phyloP scores from a whole-genome alignment of 1,140 invertebrate species.

The Charaxes varanes region DNA sequence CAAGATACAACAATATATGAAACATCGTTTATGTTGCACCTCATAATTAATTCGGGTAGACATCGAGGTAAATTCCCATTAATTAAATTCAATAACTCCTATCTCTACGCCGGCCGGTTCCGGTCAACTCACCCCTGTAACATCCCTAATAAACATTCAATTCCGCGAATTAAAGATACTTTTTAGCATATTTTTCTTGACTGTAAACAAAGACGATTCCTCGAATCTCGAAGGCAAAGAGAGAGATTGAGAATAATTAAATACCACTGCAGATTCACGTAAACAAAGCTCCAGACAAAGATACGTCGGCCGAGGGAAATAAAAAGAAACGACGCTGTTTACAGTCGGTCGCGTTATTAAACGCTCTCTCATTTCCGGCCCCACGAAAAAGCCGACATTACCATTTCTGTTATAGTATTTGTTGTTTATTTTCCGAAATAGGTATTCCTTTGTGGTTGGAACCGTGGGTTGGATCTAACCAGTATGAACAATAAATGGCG shows the following conservation, averaged over 20 bases:
- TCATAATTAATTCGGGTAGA: too few species aligned
- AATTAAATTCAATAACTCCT: too few species aligned
- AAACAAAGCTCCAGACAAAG: slow-evolving; percentile 33
- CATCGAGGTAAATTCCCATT: too few species aligned
- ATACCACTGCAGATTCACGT: slow-evolving; percentile 10
- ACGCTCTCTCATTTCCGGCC: slow-evolving; percentile 38
- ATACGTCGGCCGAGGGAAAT: slow-evolving; percentile 32
- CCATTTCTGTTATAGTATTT: slow-evolving; percentile 34
- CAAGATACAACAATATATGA: too few species aligned
- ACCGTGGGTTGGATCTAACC: slow-evolving; percentile 7
- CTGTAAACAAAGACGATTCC: not conserved
- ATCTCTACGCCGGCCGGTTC: too few species aligned
- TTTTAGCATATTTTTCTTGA: too few species aligned
- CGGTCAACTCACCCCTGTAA: too few species aligned
- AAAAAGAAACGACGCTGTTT: slow-evolving; percentile 43
- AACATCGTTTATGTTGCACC: too few species aligned
- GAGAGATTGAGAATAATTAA: not conserved
- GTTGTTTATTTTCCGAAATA: slow-evolving; percentile 27
- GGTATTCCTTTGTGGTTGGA: slow-evolving; percentile 16
- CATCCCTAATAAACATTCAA: too few species aligned
- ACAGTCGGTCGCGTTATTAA: slow-evolving; percentile 50
- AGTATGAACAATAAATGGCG: too few species aligned
- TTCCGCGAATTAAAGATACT: too few species aligned
- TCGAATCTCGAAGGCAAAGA: not conserved
- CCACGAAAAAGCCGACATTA: slow-evolving; percentile 32